Percentiles rank a stretch among this genome's conserved stretches.
Evolutionary conservation across 2,888 invertebrate genomes (phyloP).

Genomic region (Limenitis camilla): DNA sequence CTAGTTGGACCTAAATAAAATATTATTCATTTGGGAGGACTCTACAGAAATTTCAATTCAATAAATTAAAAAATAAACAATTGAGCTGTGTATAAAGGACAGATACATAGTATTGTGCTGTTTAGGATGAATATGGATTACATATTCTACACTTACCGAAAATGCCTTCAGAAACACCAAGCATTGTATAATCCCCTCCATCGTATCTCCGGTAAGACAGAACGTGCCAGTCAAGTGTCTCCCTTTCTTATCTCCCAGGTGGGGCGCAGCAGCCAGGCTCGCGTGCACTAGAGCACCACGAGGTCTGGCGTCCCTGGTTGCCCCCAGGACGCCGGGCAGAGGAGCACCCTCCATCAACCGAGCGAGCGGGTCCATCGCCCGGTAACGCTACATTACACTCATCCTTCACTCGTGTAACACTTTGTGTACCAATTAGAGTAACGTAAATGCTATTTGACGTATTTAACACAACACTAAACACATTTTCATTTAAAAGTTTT

Average conservation of each 20-base stretch:
- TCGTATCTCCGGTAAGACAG: constrained; percentile 91
- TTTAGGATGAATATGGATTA: too few species aligned
- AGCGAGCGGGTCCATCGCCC: constrained; percentile 86
- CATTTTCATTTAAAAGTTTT: background rate
- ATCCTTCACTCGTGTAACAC: constrained; percentile 14
- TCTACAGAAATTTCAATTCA: too few species aligned
- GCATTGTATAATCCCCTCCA: constrained; percentile 95
- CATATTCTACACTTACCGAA: too few species aligned
- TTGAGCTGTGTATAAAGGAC: too few species aligned
- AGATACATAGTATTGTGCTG: too few species aligned
- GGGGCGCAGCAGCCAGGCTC: constrained; percentile 82
- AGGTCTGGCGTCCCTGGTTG: constrained; percentile 72
- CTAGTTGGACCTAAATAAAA: background rate
- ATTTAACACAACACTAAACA: background rate
- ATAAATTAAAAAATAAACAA: too few species aligned
- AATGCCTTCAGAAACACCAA: constrained; percentile 94
- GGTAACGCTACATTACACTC: constrained; percentile 31
- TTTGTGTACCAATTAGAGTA: background rate
- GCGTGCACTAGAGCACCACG: constrained; percentile 85
- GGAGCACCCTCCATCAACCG: constrained; percentile 85
- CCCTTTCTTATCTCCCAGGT: constrained; percentile 81
- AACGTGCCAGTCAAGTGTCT: constrained; percentile 91
- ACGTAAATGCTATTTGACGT: background rate
- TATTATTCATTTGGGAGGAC: too few species aligned
- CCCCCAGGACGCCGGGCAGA: constrained; percentile 74